A percentile compares a stretch with the other conserved stretches of the same genome.
Conservation (phyloP, 2,888 invertebrate species). For the Pelosia muscerda region DNA sequence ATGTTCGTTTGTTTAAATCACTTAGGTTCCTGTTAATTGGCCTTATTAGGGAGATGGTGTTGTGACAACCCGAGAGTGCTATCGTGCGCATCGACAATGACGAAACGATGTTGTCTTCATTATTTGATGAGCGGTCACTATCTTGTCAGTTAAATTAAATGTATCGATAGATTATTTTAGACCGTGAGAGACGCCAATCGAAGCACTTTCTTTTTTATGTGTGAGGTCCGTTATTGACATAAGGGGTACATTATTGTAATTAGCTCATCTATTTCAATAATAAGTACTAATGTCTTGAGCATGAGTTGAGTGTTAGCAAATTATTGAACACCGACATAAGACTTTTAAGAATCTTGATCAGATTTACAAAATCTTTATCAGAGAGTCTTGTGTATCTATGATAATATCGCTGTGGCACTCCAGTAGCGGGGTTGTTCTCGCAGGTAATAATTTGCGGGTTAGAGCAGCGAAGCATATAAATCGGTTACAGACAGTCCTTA, state of each 20-base stretch:
- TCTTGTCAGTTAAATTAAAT: conserved; percentile 87
- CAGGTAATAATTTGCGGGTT: conserved; percentile 64
- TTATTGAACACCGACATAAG: not conserved
- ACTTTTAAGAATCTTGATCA: conserved; percentile 22
- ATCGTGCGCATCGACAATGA: conserved; percentile 87
- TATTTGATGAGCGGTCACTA: conserved; percentile 86
- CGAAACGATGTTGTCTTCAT: conserved; percentile 87
- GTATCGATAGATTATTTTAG: conserved; percentile 85
- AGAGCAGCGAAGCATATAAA: conserved; percentile 71
- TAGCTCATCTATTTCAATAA: conserved; percentile 65
- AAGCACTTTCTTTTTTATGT: conserved; percentile 77
- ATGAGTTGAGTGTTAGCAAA: conserved; percentile 33
- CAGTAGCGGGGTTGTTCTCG: conserved; percentile 48
- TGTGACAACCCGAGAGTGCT: conserved; percentile 86
- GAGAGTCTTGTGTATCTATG: conserved; percentile 44
- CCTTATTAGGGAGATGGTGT: conserved; percentile 86
- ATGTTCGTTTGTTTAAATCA: conserved; percentile 62
- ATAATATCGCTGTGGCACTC: conserved; percentile 49
- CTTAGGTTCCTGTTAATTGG: conserved; percentile 83
- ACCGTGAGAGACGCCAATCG: conserved; percentile 82
- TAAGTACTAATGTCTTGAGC: conserved; percentile 48
- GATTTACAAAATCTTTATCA: conserved; percentile 52
- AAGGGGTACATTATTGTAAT: conserved; percentile 70
- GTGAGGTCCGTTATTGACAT: conserved; percentile 78
- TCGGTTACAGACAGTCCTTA: conserved; percentile 74